phyloP scores from a whole-genome alignment of 2,888 invertebrate species.

The Ornithoptera alexandrae region DNA sequence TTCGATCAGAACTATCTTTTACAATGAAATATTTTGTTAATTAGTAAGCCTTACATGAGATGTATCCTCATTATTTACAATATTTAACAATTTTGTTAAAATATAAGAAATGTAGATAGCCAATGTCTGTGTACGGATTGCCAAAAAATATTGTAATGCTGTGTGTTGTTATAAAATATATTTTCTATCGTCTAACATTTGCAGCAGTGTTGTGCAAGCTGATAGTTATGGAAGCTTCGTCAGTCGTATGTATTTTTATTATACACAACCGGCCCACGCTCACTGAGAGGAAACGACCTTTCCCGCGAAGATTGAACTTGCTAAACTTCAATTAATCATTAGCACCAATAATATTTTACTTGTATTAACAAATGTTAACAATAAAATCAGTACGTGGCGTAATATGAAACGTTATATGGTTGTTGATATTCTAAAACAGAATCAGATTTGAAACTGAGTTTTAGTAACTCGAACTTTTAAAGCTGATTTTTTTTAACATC shows the following conservation, averaged over 20 bases:
- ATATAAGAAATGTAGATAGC: background rate
- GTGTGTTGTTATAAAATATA: conserved; percentile 2
- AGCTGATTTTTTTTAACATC: too few relatives aligned
- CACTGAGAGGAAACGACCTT: conserved; percentile 13
- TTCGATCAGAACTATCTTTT: background rate
- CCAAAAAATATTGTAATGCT: background rate
- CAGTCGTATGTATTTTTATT: conserved; percentile 30
- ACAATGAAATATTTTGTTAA: background rate
- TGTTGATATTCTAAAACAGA: too few relatives aligned
- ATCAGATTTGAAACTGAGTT: too few relatives aligned
- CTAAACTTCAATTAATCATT: background rate
- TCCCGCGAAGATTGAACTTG: background rate
- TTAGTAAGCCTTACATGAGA: background rate
- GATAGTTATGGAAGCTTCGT: conserved; percentile 16
- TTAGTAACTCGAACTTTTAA: too few relatives aligned
- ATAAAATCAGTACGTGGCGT: background rate
- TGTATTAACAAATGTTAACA: background rate
- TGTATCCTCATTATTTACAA: background rate
- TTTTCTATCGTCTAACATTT: background rate
- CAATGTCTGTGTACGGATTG: background rate
- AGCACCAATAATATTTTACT: background rate
- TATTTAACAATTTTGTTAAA: background rate
- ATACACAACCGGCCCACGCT: conserved; percentile 24
- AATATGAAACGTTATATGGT: too few relatives aligned
- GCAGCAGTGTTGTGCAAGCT: conserved; percentile 24